These are phyloP conservation scores for Chanos chanos DNA, from an alignment of 2,797 vertebrate species.

Conservation along the genomic window DNA sequence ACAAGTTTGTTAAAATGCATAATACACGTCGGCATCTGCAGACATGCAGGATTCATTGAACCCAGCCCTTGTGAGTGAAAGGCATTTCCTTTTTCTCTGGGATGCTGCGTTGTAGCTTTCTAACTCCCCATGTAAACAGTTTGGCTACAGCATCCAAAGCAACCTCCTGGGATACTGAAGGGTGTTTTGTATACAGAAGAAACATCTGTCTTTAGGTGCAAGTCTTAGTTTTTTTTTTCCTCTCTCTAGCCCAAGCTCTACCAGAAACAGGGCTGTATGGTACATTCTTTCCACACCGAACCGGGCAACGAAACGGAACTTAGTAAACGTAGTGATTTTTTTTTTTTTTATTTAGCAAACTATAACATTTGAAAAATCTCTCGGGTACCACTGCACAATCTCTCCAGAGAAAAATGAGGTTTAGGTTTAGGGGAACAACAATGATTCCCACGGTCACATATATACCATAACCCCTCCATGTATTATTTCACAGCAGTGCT, in stretches of 20 bases:
- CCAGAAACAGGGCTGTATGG: too few species aligned
- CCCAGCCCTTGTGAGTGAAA: constrained; percentile 23
- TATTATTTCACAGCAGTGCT: constrained; percentile 12
- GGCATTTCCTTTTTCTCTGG: constrained; percentile 37
- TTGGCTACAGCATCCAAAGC: constrained; percentile 38
- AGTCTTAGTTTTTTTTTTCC: constrained; percentile 10
- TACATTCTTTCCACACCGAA: too few species aligned
- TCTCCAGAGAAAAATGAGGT: too few species aligned
- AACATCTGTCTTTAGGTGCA: constrained; percentile 39
- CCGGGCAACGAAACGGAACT: too few species aligned
- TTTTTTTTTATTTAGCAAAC: too few species aligned
- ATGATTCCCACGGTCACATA: constrained; percentile 6
- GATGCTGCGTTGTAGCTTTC: constrained; percentile 23
- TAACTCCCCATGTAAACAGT: constrained; percentile 30
- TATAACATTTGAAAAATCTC: too few species aligned
- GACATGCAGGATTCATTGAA: constrained; percentile 28
- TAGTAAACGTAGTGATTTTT: too few species aligned
- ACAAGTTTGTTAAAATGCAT: too few species aligned
- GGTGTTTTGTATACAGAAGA: constrained; percentile 34
- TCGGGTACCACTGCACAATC: too few species aligned
- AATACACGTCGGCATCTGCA: constrained; percentile 41
- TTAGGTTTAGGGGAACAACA: too few species aligned
- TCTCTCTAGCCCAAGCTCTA: too few species aligned
- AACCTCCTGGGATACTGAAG: constrained; percentile 27
- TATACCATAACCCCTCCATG: constrained; percentile 12